These are phyloP conservation scores for Camelus dromedarius DNA, from an alignment of 2,113 vertebrate genomes.

Conservation along the genomic window DNA sequence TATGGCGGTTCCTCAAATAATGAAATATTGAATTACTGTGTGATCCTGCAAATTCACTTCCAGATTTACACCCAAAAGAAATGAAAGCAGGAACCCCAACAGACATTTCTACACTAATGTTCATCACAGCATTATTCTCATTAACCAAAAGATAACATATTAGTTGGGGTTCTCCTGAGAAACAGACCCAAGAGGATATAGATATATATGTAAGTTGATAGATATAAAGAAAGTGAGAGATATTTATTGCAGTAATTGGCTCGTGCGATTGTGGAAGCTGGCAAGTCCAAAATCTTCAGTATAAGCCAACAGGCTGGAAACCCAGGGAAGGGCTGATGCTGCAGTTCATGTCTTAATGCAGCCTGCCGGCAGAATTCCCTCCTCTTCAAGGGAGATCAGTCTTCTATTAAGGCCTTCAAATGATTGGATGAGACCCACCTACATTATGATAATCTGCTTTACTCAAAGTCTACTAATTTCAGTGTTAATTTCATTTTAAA, in stretches of 20 bases:
- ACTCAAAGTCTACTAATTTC: not conserved
- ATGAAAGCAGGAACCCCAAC: not conserved
- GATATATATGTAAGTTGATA: not conserved
- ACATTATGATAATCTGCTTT: not conserved
- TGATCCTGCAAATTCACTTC: not conserved
- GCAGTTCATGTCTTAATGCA: not conserved
- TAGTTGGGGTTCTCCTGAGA: not conserved
- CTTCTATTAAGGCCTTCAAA: not conserved
- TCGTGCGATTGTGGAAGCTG: not conserved
- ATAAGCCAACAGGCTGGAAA: not conserved
- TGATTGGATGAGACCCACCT: not conserved
- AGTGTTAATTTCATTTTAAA: slow-evolving; percentile 6
- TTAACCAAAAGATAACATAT: not conserved
- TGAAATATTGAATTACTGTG: not conserved
- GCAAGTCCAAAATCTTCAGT: not conserved
- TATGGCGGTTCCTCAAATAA: not conserved
- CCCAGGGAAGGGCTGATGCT: not conserved
- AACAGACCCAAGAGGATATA: not conserved
- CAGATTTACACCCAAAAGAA: slow-evolving; percentile 13
- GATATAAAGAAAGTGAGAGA: not conserved
- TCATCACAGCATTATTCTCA: not conserved
- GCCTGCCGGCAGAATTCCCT: not conserved
- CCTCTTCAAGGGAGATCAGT: not conserved
- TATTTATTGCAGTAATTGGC: not conserved
- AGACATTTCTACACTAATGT: not conserved